Evolutionary conservation across 2,888 invertebrate genomes (phyloP).

Genomic region (Drosophila prostipennis): DNA sequence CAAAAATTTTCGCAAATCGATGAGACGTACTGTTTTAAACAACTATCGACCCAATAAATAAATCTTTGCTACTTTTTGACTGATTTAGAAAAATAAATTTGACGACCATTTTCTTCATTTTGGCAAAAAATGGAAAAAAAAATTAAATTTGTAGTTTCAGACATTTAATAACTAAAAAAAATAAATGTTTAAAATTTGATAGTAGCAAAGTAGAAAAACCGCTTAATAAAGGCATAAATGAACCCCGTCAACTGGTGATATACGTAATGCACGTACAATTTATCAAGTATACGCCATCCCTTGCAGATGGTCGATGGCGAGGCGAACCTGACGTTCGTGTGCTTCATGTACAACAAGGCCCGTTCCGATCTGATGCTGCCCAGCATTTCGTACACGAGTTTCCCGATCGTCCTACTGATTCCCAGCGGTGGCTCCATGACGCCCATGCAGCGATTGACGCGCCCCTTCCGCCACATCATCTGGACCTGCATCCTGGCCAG

Average conservation of each 20-base stretch:
- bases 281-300: neutral
- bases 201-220: too few relatives aligned
- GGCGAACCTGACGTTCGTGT: conserved; percentile 76
- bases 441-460: conserved; percentile 70
- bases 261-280: neutral
- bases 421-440: conserved; percentile 70
- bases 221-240: too few relatives aligned
- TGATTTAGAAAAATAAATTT: too few relatives aligned
- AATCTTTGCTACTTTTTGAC: too few relatives aligned
- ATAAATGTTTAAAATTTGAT: too few relatives aligned
- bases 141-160: too few relatives aligned
- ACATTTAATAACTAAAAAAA: too few relatives aligned
- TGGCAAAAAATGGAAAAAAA: too few relatives aligned
- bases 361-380: conserved; percentile 66
- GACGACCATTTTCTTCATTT: too few relatives aligned
- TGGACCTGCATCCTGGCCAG: conserved; percentile 74
- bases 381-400: conserved; percentile 66
- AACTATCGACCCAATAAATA: too few relatives aligned
- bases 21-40: too few relatives aligned
- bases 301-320: conserved; percentile 70
- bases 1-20: too few relatives aligned
- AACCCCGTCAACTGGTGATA: neutral
- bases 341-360: conserved; percentile 63
- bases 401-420: conserved; percentile 69
- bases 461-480: conserved; percentile 74